Evolutionary conservation across 2,113 vertebrate genomes (phyloP).

Genomic region (Stercorarius parasiticus): DNA sequence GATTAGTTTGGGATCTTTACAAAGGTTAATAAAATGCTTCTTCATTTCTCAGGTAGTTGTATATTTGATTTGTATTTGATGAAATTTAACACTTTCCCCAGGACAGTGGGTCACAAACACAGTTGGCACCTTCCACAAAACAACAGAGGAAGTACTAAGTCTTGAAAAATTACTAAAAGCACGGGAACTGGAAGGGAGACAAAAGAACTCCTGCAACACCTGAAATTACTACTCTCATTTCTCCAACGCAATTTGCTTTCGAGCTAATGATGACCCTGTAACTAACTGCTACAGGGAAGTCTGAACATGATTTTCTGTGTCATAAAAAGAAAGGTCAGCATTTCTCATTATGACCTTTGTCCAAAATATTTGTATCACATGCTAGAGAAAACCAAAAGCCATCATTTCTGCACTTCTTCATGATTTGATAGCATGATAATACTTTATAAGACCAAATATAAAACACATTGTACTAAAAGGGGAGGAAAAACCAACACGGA

Average conservation of each 20-base stretch:
- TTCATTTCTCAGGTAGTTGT: neutral
- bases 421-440: slow-evolving; percentile 51
- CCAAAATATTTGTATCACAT: slow-evolving; percentile 25
- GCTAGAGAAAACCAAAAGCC: slow-evolving; percentile 17
- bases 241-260: neutral
- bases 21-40: neutral
- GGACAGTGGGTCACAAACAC: neutral
- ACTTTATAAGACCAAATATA: slow-evolving; percentile 58
- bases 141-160: neutral
- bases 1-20: neutral
- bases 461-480: slow-evolving; percentile 54
- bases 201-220: neutral
- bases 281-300: neutral
- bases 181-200: neutral
- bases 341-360: neutral
- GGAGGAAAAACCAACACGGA: slow-evolving; percentile 58
- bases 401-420: slow-evolving; percentile 39
- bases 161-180: neutral
- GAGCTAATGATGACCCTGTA: neutral
- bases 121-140: neutral
- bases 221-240: neutral
- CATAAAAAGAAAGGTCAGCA: slow-evolving; percentile 14
- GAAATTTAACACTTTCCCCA: neutral
- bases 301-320: neutral
- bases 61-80: neutral